Conservation (phyloP, 1,140 invertebrate genomes). For the Phocides pigmalion region DNA sequence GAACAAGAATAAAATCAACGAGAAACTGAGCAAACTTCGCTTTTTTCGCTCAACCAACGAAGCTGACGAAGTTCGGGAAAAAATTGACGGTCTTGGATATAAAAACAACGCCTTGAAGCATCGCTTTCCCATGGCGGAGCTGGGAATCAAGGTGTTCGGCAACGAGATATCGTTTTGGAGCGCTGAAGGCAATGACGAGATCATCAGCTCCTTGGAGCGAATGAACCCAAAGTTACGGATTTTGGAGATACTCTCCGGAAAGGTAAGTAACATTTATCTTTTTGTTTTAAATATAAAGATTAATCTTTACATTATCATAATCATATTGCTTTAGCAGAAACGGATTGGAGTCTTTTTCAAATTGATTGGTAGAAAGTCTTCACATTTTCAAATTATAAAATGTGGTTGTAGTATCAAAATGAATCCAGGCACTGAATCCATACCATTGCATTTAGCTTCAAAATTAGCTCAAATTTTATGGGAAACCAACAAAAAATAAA, state of each 20-base stretch:
- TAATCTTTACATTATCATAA: too few relatives aligned
- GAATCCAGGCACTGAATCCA: too few relatives aligned
- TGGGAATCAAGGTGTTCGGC: constrained; percentile 86
- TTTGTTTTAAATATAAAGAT: too few relatives aligned
- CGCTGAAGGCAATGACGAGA: constrained; percentile 87
- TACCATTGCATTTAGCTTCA: too few relatives aligned
- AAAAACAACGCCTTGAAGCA: constrained; percentile 84
- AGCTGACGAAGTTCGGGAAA: constrained; percentile 81
- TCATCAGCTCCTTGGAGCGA: constrained; percentile 84
- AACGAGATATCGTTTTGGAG: constrained; percentile 90
- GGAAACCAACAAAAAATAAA: too few relatives aligned
- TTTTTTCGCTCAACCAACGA: constrained; percentile 82
- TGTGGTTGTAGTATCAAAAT: too few relatives aligned
- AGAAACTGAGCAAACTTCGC: constrained; percentile 84
- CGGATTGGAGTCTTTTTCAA: too few relatives aligned
- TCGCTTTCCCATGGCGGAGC: constrained; percentile 71
- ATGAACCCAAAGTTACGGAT: constrained; percentile 88
- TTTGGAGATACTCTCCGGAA: constrained; percentile 89
- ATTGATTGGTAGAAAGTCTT: too few relatives aligned
- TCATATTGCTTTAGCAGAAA: too few relatives aligned
- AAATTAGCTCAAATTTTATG: too few relatives aligned
- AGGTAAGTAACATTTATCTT: constrained; percentile 71
- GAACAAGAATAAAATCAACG: constrained; percentile 85
- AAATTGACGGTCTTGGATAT: constrained; percentile 85
- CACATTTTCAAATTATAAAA: too few relatives aligned